Base-by-base conservation (phyloP, 1,140 invertebrate species). In the Solenopsis invicta region DNA sequence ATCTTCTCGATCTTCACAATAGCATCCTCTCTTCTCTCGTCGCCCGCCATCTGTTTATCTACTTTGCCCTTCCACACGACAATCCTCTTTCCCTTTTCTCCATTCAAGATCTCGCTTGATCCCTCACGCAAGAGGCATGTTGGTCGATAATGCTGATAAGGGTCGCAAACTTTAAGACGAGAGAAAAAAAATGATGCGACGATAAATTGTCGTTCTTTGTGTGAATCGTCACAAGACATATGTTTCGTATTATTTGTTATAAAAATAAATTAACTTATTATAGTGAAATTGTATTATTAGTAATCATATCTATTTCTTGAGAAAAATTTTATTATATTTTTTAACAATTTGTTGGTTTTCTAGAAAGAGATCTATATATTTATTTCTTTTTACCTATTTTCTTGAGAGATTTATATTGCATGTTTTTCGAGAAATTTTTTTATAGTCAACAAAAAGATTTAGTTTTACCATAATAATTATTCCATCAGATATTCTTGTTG, bases 111-210 rank as follows among this genome's bases (percentile, higher is more conserved):
- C 56, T 18, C 34, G 13, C 75, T 75, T 86, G 52, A 59, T 78
- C 52, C 24, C 48, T 54, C n/a, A 13, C 61, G 24, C 24, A 48
- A 13, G 50, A 41, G 21, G 6, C 61, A 48, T 59, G 34, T 45
- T n/a, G 74, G 6, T 78, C 82, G 82, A 85, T 84, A 74, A 84
- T 74, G 24, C 54, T 45, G 69, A 10, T 37, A 48, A 18, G 67
- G 24, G 24, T 48, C 13, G 37, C 37, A 37, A 59, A 74, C 80
- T 84, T 61, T 56, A 24, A 4, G 29, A 85, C 72, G 48, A 66
- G 29, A 50, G 37, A 67, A 56, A 67, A 54, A 16, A 34, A n/a
- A 64, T 45, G 66, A 78, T 41, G 21, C 48, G 13, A 50, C 21
- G 16, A 69, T 78, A 59, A 66, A 78, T 64, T 48, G 80, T 24